phyloP scores from a whole-genome alignment of 2,888 invertebrate species.

The Melanotus villosus region DNA sequence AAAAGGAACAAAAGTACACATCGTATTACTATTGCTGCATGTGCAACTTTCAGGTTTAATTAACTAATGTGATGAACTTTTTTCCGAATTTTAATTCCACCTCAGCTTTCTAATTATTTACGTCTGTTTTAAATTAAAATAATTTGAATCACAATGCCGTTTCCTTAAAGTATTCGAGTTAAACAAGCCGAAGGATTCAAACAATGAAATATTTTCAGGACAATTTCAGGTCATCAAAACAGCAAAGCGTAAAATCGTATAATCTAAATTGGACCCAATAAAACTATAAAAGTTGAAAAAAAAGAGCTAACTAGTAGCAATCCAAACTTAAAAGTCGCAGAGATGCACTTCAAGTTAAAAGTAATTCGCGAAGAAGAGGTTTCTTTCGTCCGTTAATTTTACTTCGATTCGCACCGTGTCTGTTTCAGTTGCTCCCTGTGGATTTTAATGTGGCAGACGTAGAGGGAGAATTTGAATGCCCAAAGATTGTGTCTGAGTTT shows the following conservation, averaged over 20 bases:
- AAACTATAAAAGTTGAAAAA: slow-evolving; percentile 13
- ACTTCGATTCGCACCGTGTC: background rate
- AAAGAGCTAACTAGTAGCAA: background rate
- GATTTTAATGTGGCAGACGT: slow-evolving; percentile 13
- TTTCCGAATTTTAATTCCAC: too few relatives aligned
- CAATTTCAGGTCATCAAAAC: too few relatives aligned
- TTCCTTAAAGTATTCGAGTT: too few relatives aligned
- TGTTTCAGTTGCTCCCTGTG: background rate
- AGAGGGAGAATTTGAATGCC: slow-evolving; percentile 29
- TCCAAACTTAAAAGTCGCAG: slow-evolving; percentile 4
- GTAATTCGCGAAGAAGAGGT: background rate
- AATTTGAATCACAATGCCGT: too few relatives aligned
- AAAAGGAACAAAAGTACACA: background rate
- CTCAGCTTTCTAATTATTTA: too few relatives aligned
- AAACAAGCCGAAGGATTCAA: too few relatives aligned
- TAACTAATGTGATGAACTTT: too few relatives aligned
- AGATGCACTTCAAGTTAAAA: slow-evolving; percentile 8
- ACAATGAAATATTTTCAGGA: too few relatives aligned
- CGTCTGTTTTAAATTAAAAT: too few relatives aligned
- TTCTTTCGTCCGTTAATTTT: background rate
- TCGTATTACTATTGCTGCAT: slow-evolving; percentile 5
- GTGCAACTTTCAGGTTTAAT: slow-evolving; percentile 11
- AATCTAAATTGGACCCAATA: slow-evolving; percentile 17
- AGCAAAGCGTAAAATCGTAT: slow-evolving; percentile 6
- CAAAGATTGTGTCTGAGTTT: slow-evolving; percentile 3